A percentile compares a stretch with the other conserved stretches of the same genome.
phyloP scores from a whole-genome alignment of 2,797 vertebrate genomes.

The Gobio occitaniae region DNA sequence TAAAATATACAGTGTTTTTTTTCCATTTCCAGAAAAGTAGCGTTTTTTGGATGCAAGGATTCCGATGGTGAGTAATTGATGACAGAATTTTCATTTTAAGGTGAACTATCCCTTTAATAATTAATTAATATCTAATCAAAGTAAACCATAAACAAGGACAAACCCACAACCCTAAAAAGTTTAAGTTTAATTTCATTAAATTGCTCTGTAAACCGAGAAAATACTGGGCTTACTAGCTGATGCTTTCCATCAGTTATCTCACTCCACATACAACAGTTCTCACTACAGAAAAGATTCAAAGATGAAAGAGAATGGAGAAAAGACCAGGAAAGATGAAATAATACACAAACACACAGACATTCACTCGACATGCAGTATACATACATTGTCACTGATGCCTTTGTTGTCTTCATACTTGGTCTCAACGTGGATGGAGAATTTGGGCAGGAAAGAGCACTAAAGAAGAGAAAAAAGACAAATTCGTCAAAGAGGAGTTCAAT shows the following conservation, averaged over 20 bases:
- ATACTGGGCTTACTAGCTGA: background rate
- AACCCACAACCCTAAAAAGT: background rate
- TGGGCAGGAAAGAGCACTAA: conserved; percentile 93
- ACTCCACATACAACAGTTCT: background rate
- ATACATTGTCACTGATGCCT: conserved; percentile 86
- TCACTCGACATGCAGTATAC: conserved; percentile 64
- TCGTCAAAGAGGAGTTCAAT: background rate
- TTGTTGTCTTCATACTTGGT: conserved; percentile 83
- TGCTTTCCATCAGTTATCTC: background rate
- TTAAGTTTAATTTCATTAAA: background rate
- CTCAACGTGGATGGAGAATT: conserved; percentile 93
- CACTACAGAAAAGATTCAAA: background rate
- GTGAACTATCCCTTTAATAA: background rate
- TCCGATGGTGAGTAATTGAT: no score
- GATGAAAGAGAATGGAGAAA: background rate
- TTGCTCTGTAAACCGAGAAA: background rate
- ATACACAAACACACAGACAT: background rate
- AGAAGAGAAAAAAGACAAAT: conserved; percentile 59
- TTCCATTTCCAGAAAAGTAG: no score
- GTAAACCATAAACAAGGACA: background rate
- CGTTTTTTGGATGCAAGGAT: no score
- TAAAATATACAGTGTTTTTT: no score
- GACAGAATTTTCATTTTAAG: no score
- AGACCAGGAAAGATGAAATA: background rate
- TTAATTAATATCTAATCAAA: background rate